Conservation (phyloP, 2,797 vertebrate genomes). For the Phrynocephalus vlangalii region DNA sequence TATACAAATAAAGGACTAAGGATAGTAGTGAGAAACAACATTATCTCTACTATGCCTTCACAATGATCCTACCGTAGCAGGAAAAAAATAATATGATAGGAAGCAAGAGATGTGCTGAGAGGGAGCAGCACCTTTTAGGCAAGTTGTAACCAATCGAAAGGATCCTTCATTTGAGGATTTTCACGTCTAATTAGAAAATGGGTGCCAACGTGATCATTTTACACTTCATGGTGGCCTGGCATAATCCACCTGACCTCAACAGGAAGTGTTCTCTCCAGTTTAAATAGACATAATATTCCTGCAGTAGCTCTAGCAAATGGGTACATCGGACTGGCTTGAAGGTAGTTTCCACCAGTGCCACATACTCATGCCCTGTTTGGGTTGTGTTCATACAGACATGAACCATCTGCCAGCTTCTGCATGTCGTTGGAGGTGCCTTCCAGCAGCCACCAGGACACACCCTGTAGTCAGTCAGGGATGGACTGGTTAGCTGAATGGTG, state of each 20-base stretch:
- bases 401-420: no score
- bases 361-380: no score
- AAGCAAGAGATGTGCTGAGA: slow-evolving; percentile 19
- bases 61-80: slow-evolving; percentile 15
- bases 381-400: no score
- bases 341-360: no score
- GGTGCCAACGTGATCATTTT: not conserved
- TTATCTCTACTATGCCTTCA: slow-evolving; percentile 18
- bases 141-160: not conserved
- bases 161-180: not conserved
- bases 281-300: not conserved
- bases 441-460: no score
- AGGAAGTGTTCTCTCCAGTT: not conserved
- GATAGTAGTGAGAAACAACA: slow-evolving; percentile 28
- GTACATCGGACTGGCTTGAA: not conserved
- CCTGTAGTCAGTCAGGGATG: no score
- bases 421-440: no score
- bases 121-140: not conserved
- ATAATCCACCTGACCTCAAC: not conserved
- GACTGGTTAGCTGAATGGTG: no score
- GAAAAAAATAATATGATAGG: not conserved
- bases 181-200: not conserved
- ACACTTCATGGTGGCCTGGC: not conserved
- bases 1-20: slow-evolving; percentile 27
- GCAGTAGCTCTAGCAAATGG: not conserved